These are phyloP conservation scores for Carabus problematicus DNA, from an alignment of 2,888 invertebrate genomes.

Conservation along the genomic window DNA sequence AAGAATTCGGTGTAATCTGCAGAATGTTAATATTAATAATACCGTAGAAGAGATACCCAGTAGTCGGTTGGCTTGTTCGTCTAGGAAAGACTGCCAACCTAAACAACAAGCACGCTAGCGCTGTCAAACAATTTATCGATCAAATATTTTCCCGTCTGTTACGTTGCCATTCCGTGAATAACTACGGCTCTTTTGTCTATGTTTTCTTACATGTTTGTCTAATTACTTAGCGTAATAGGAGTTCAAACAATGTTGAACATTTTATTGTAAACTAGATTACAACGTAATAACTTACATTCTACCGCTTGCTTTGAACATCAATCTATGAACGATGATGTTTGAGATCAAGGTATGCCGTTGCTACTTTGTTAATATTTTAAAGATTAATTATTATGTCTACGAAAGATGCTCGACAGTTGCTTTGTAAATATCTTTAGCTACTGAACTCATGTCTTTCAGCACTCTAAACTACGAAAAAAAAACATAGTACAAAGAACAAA, in stretches of 20 bases:
- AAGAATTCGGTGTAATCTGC: background rate
- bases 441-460: too few species aligned
- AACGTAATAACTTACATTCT: slow-evolving; percentile 13
- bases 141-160: background rate
- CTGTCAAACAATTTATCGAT: slow-evolving; percentile 14
- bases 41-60: slow-evolving; percentile 10
- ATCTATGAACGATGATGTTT: slow-evolving; percentile 11
- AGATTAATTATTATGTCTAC: background rate
- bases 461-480: too few species aligned
- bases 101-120: background rate
- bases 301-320: slow-evolving; percentile 26
- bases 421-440: too few species aligned
- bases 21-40: slow-evolving; percentile 20
- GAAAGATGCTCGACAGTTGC: too few species aligned
- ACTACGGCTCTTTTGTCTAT: slow-evolving; percentile 15
- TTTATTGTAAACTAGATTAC: slow-evolving; percentile 40
- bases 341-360: slow-evolving; percentile 2
- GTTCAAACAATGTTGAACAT: slow-evolving; percentile 36
- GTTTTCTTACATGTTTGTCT: slow-evolving; percentile 40
- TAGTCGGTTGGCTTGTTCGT: too few species aligned
- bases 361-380: background rate
- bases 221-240: slow-evolving; percentile 33
- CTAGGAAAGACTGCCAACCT: too few species aligned
- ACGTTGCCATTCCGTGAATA: slow-evolving; percentile 6
- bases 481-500: too few species aligned